Base-by-base conservation (phyloP, 2,888 invertebrate species). In the Pandemis corylana region DNA sequence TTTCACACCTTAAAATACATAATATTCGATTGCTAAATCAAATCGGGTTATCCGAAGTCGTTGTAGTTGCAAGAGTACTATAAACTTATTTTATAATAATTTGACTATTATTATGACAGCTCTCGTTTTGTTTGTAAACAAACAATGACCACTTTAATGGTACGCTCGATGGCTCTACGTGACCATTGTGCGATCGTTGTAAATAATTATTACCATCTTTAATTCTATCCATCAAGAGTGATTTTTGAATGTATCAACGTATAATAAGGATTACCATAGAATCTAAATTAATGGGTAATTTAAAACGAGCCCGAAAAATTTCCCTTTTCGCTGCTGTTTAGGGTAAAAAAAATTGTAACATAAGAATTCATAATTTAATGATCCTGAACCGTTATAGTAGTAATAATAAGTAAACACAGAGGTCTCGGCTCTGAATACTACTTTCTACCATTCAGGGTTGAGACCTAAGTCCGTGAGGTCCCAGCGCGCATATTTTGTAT, bases 41-140 rank as follows among this genome's bases (percentile, higher is more conserved):
- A 61, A 70, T 1, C 64, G 70, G 64, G 64, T 41, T 71, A 44
- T 56, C 64, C 64, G 63, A 42, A 44, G 44, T 20, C 20, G 20
- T 20, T 20, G n/a, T 9, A 59, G 44, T 65, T 36, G 46, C 44
- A 61, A 20, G n/a, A 41, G 5, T 13, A 36, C 28, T 62, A 10
- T 28, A 59, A 28, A 3, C 12, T 59, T 28, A 28, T 59, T 28
- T 28, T 59, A 28, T 5, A 56, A 56, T 56, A 56, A 9, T 56
- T 56, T 7, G 12, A 12, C 12, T 59, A n/a, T 59, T 10, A 28
- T 59, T 20, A 59, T 46, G 15, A 62, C 42, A 5, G 2, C 12
- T 44, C 12, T 12, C 4, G 64, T 64, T 46, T 64, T 46, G 46
- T 64, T 64, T 9, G 64, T 64, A 64, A 64, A 64, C 42, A 63